A percentile compares a stretch with the other conserved stretches of the same genome.
phyloP scores from a whole-genome alignment of 2,797 vertebrate species.

The Coluber constrictor region DNA sequence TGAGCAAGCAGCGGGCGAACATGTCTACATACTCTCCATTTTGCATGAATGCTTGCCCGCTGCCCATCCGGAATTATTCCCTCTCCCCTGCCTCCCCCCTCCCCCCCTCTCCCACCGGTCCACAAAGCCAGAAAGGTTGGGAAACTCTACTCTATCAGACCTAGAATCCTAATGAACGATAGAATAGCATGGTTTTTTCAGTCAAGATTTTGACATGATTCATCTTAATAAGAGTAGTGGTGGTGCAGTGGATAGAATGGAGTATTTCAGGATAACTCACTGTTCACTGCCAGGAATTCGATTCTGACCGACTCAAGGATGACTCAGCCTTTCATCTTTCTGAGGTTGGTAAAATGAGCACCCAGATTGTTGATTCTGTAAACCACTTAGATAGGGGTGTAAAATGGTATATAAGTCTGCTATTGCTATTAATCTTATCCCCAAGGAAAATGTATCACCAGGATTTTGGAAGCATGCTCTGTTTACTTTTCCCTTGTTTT shows the following conservation, averaged over 20 bases:
- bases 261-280: background rate
- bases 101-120: accelerated
- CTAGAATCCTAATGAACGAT: background rate
- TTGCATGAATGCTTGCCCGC: no score
- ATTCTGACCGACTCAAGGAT: background rate
- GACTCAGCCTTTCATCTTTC: background rate
- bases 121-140: background rate
- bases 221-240: background rate
- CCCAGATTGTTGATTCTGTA: background rate
- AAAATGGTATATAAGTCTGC: background rate
- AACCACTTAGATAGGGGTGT: background rate
- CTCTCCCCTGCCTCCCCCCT: accelerated
- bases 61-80: no score
- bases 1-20: background rate
- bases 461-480: background rate
- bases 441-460: background rate
- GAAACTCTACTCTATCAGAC: background rate
- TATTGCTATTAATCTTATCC: background rate
- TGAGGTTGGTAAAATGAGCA: background rate
- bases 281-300: background rate
- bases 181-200: background rate
- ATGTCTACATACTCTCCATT: no score
- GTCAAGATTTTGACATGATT: background rate
- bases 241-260: background rate
- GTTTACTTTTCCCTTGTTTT: background rate